phyloP scores from a whole-genome alignment of 2,888 invertebrate genomes.

The Diadromus collaris region DNA sequence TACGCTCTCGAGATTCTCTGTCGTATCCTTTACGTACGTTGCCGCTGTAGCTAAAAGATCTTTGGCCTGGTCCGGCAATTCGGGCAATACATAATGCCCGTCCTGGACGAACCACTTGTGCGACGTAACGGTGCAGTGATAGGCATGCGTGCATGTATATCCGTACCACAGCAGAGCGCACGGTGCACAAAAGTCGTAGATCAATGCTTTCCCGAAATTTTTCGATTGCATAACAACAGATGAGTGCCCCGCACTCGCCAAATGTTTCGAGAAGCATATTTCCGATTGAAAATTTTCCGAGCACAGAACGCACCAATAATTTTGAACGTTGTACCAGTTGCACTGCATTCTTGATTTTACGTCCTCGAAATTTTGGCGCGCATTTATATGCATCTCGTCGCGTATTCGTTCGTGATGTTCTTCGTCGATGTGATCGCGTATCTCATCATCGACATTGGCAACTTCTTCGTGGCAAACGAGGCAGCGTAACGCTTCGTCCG shows the following conservation, averaged over 20 bases:
- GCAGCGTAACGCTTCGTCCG: conserved; percentile 62
- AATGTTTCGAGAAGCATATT: conserved; percentile 36
- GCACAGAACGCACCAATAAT: conserved; percentile 55
- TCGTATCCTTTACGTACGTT: conserved; percentile 49
- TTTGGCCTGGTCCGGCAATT: conserved; percentile 32
- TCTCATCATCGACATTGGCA: conserved; percentile 7
- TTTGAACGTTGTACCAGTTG: conserved; percentile 48
- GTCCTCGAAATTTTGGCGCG: conserved; percentile 28
- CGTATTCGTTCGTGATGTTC: conserved; percentile 11
- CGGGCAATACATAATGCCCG: not conserved
- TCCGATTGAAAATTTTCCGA: not conserved
- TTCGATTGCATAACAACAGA: not conserved
- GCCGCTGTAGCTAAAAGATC: conserved; percentile 48
- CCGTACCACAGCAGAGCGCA: conserved; percentile 58
- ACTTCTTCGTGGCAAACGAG: conserved; percentile 62
- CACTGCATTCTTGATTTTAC: conserved; percentile 8
- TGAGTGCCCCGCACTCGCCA: conserved; percentile 2
- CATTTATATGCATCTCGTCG: not conserved
- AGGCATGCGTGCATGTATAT: conserved; percentile 21
- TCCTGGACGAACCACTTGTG: conserved; percentile 14
- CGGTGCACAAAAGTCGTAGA: conserved; percentile 50
- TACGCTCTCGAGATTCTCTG: conserved; percentile 59
- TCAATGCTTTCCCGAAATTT: conserved; percentile 3
- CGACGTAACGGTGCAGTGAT: conserved; percentile 27
- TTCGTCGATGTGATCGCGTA: conserved; percentile 27